phyloP scores from a whole-genome alignment of 2,797 vertebrate species.

The Lagodon rhomboides region DNA sequence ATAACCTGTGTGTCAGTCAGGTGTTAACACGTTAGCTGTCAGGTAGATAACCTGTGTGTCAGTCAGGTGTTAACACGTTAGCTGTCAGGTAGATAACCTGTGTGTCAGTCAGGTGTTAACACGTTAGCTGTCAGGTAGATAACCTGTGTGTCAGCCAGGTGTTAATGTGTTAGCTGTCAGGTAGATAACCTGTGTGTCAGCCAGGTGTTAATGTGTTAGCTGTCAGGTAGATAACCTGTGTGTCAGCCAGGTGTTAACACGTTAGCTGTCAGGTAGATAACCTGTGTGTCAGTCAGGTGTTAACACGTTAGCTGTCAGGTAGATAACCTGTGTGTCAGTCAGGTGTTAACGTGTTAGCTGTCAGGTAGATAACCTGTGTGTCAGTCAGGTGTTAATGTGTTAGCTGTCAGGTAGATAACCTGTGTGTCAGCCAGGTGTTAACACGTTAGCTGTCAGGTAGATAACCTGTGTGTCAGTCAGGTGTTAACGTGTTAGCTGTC shows the following conservation, averaged over 20 bases:
- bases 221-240: background rate
- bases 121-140: background rate
- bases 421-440: conserved; percentile 15
- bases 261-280: background rate
- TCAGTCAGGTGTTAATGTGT: background rate
- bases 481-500: too few relatives aligned
- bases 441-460: conserved; percentile 1
- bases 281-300: background rate
- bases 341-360: background rate
- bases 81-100: background rate
- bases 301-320: background rate
- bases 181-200: background rate
- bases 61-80: background rate
- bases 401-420: conserved; percentile 15
- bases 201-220: background rate
- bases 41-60: background rate
- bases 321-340: too few relatives aligned
- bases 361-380: background rate
- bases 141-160: background rate
- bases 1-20: background rate
- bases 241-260: background rate
- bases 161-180: background rate
- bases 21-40: background rate
- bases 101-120: background rate
- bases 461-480: background rate